Evolutionary conservation across 2,888 invertebrate species (phyloP).

Genomic region (Dicranocentrus wangi): DNA sequence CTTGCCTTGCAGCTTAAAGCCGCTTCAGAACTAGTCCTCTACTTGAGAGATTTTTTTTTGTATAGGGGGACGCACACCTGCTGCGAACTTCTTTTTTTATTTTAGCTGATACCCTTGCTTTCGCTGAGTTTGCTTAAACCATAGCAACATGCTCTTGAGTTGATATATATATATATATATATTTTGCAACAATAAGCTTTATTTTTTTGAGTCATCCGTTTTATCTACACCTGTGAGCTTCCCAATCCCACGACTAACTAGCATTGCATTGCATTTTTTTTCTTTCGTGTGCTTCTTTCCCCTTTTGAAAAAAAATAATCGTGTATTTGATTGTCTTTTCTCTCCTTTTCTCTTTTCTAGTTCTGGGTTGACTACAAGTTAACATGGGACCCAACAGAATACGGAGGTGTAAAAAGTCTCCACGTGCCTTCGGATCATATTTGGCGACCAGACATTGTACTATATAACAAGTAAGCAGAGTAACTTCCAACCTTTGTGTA

Average conservation of each 20-base stretch:
- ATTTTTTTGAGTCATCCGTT: neutral
- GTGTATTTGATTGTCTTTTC: conserved; percentile 9
- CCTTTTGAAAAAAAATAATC: neutral
- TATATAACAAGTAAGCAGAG: conserved; percentile 83
- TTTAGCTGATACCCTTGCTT: too few species aligned
- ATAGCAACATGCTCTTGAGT: neutral
- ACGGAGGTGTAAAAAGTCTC: conserved; percentile 88
- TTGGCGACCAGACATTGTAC: conserved; percentile 87
- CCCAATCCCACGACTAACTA: neutral
- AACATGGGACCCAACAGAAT: conserved; percentile 87
- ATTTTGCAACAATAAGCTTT: neutral
- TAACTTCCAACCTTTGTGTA: neutral
- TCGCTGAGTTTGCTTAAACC: conserved; percentile 3
- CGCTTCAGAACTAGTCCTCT: too few species aligned
- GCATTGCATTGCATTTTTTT: too few species aligned
- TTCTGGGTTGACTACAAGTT: conserved; percentile 91
- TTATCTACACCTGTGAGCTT: conserved; percentile 15
- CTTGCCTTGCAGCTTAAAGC: too few species aligned
- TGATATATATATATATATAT: neutral
- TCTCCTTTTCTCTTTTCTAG: conserved; percentile 76
- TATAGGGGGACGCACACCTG: too few species aligned
- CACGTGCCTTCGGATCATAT: conserved; percentile 90
- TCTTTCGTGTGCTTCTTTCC: neutral
- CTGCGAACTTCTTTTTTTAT: too few species aligned
- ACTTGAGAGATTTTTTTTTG: too few species aligned